A percentile compares a stretch with the other conserved stretches of the same genome.
Evolutionary conservation across 2,888 invertebrate species (phyloP).

Genomic region (Antheraea assamensis): DNA sequence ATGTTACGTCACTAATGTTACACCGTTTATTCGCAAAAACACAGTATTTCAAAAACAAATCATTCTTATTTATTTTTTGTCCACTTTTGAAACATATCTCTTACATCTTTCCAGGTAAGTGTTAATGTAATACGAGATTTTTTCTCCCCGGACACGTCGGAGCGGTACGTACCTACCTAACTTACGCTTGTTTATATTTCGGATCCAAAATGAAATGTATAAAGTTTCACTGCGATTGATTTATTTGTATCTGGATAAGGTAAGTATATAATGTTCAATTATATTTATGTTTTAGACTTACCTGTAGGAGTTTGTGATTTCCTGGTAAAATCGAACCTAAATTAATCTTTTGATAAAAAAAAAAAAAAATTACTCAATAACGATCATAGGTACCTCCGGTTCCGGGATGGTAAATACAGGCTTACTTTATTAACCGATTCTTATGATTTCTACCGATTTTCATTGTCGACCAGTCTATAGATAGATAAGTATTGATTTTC

Average conservation of each 20-base stretch:
- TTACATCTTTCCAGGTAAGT: slow-evolving; percentile 78
- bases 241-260: neutral
- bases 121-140: slow-evolving; percentile 60
- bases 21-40: neutral
- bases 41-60: slow-evolving; percentile 11
- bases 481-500: too few relatives aligned
- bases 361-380: too few relatives aligned
- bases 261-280: neutral
- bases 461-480: too few relatives aligned
- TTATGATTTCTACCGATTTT: too few relatives aligned
- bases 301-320: neutral
- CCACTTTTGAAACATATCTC: slow-evolving; percentile 46
- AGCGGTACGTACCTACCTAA: slow-evolving; percentile 24
- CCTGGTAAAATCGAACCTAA: neutral
- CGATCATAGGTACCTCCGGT: too few relatives aligned
- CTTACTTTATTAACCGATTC: too few relatives aligned
- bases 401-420: too few relatives aligned
- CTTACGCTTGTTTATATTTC: slow-evolving; percentile 26
- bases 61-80: slow-evolving; percentile 32
- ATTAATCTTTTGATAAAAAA: too few relatives aligned
- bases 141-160: slow-evolving; percentile 24
- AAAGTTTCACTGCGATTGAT: neutral
- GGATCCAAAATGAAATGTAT: slow-evolving; percentile 23
- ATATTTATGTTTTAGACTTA: neutral
- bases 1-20: neutral